Percentiles rank a stretch among this genome's conserved stretches.
These are phyloP conservation scores for Siphonodentalium dalli DNA, from an alignment of 2,888 invertebrate species.

Conservation along the genomic window DNA sequence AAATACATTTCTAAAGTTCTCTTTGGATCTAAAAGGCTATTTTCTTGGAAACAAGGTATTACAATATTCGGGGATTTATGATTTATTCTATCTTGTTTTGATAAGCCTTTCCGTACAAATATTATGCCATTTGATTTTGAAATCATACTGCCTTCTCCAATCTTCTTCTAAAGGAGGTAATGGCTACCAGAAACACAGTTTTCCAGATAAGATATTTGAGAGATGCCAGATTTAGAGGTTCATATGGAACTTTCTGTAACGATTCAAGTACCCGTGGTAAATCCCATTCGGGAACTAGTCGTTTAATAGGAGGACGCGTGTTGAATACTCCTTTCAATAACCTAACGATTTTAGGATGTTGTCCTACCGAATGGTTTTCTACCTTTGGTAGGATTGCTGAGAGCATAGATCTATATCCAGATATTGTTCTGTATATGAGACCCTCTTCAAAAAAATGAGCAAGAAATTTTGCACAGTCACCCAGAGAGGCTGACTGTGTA, in stretches of 20 bases:
- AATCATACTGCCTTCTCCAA: constrained; percentile 9
- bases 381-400: not conserved
- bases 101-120: constrained; percentile 7
- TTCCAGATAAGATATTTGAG: constrained; percentile 5
- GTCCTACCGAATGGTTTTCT: constrained; percentile 5
- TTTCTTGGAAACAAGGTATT: constrained; percentile 8
- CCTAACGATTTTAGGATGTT: constrained; percentile 7
- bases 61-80: constrained; percentile 4
- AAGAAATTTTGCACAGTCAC: constrained; percentile 5
- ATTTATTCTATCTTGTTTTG: constrained; percentile 10
- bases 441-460: constrained; percentile 1
- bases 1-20: too few species aligned
- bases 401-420: constrained; percentile 11
- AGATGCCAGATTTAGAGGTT: not conserved
- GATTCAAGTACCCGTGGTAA: not conserved
- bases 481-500: constrained; percentile 3
- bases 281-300: constrained; percentile 4
- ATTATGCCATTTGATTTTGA: constrained; percentile 10
- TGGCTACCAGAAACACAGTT: constrained; percentile 11
- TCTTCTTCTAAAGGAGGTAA: constrained; percentile 15
- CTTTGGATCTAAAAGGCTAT: constrained; percentile 18
- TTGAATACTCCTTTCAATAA: constrained; percentile 10
- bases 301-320: not conserved
- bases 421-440: constrained; percentile 3
- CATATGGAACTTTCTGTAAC: constrained; percentile 3